Evolutionary conservation across 2,113 vertebrate species (phyloP).

Genomic region (Promerops cafer): DNA sequence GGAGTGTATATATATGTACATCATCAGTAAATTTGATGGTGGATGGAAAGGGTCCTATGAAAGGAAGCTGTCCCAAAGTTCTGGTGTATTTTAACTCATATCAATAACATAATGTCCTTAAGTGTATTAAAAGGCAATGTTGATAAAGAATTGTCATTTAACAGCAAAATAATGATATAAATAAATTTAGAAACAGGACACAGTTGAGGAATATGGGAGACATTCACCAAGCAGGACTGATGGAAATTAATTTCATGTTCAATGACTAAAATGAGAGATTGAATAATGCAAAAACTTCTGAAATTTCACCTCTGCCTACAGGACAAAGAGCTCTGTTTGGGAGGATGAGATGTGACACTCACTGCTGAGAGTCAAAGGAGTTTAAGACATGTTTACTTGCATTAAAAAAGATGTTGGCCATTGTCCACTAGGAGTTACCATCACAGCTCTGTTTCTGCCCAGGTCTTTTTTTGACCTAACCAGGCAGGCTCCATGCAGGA

Average conservation of each 20-base stretch:
- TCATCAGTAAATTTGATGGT: not conserved
- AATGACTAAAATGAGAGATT: not conserved
- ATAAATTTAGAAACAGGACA: not conserved
- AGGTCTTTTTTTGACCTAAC: not conserved
- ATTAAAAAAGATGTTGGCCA: not conserved
- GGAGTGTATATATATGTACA: too few relatives aligned
- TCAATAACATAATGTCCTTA: not conserved
- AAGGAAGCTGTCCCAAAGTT: not conserved
- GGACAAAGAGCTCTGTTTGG: not conserved
- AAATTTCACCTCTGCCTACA: not conserved
- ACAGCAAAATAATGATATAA: not conserved
- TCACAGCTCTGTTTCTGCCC: not conserved
- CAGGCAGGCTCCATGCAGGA: not conserved
- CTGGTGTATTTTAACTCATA: not conserved
- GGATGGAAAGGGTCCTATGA: not conserved
- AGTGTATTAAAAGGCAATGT: not conserved
- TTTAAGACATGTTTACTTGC: too few relatives aligned
- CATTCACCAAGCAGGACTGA: not conserved
- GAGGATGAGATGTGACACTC: not conserved
- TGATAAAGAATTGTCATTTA: not conserved
- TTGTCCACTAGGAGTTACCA: not conserved
- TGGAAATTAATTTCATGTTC: not conserved
- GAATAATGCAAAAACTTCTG: not conserved
- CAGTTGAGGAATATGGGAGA: not conserved
- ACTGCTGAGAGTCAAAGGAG: not conserved